Conservation (phyloP, 2,888 invertebrate species). For the Anoncus sp. region DNA sequence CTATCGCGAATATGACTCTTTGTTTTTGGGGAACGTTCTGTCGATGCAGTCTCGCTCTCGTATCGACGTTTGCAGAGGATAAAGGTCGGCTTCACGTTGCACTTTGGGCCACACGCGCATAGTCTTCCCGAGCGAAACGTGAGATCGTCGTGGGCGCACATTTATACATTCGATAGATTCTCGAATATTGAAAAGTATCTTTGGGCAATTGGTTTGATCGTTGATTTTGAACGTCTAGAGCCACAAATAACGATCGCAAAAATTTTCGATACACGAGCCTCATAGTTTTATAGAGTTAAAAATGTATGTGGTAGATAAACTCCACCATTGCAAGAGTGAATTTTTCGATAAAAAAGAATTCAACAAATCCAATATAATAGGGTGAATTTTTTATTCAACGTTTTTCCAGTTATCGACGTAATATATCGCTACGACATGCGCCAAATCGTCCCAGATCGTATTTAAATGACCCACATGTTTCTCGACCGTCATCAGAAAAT, state of each 20-base stretch:
- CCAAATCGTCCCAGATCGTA: constrained; percentile 27
- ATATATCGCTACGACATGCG: constrained; percentile 8
- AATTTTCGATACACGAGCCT: background rate
- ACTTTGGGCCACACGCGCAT: constrained; percentile 47
- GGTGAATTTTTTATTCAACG: no score
- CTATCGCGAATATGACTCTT: background rate
- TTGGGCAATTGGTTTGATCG: background rate
- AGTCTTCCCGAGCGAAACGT: constrained; percentile 5
- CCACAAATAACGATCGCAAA: background rate
- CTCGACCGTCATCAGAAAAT: background rate
- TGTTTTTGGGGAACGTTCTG: background rate
- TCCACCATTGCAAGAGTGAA: background rate
- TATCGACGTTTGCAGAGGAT: constrained; percentile 61
- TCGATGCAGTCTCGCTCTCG: constrained; percentile 20
- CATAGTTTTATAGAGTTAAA: background rate
- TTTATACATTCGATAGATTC: background rate
- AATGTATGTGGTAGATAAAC: background rate
- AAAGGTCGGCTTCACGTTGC: constrained; percentile 56
- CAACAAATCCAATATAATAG: no score
- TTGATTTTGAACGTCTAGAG: background rate
- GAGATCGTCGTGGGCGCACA: background rate
- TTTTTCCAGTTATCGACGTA: background rate
- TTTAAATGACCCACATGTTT: constrained; percentile 57
- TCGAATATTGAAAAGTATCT: background rate
- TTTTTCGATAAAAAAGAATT: no score